Evolutionary conservation across 2,888 invertebrate species (phyloP).

Genomic region (Latrodectus hesperus): DNA sequence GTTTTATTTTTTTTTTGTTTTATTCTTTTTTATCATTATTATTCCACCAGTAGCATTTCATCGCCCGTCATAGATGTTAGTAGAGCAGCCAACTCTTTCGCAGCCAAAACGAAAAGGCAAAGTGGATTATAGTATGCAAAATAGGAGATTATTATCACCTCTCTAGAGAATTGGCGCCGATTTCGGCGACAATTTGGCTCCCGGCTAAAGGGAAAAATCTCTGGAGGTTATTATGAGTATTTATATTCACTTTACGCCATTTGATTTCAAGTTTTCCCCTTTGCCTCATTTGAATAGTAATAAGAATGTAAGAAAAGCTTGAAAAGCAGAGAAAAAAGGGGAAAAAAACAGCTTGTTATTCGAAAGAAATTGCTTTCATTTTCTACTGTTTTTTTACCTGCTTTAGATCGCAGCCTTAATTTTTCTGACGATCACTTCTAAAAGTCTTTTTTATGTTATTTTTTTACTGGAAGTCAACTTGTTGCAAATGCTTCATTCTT

Average conservation of each 20-base stretch:
- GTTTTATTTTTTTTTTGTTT: neutral
- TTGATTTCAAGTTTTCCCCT: slow-evolving; percentile 57
- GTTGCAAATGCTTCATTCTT: neutral
- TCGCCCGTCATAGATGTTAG: neutral
- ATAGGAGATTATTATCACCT: slow-evolving; percentile 52
- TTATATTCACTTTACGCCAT: slow-evolving; percentile 60
- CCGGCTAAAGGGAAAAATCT: slow-evolving; percentile 47
- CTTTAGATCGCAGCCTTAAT: neutral
- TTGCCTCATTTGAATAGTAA: slow-evolving; percentile 67
- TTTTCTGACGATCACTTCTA: neutral
- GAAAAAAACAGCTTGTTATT: slow-evolving; percentile 12
- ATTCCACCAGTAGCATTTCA: slow-evolving; percentile 9
- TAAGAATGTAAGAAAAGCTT: slow-evolving; percentile 33
- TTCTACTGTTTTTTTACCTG: neutral
- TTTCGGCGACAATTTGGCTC: slow-evolving; percentile 61
- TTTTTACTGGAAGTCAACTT: neutral
- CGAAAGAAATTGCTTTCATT: neutral
- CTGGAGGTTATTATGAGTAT: slow-evolving; percentile 58
- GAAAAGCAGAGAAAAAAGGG: slow-evolving; percentile 26
- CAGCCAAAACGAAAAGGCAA: slow-evolving; percentile 14
- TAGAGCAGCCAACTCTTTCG: neutral
- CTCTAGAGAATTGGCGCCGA: slow-evolving; percentile 49
- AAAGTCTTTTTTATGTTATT: neutral
- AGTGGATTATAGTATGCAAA: slow-evolving; percentile 67
- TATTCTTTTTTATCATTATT: neutral